Base-by-base conservation (phyloP, 2,797 vertebrate species). In the Sebastes alutus region DNA sequence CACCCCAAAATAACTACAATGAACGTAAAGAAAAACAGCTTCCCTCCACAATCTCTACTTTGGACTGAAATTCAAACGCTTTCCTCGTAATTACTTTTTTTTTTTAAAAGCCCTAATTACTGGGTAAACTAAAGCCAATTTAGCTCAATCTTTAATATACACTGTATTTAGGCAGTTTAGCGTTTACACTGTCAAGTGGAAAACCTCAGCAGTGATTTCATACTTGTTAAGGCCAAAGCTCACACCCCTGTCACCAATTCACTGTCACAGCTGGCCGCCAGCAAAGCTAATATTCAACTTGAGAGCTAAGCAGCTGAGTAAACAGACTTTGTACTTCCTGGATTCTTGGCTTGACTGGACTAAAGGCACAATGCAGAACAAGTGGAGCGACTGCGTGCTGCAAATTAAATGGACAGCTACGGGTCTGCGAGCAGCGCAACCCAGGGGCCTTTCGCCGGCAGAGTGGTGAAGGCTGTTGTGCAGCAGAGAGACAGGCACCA, bases 321-420 rank as follows among this genome's bases (percentile, higher is more conserved):
- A 91, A 88, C 84, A 85, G 69, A 88, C 86, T 79, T 60, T 10
- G 49, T 64, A 85, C 84, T 84, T 89, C 61, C 84, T 85, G 62
- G 78, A 84, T 87, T 75, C 78, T 74, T 75, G 75, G 87, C 75
- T 82, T 60, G 65, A 87, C 78, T 78, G 81, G 62, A 88, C 83
- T 84, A 58, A 85, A 90, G 74, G 83, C 83, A 81, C 78, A 83
- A 77, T 52, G 70, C 86, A 81, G 84, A 91, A 71, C 80, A 74
- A 89, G 78, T 67, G 71, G 64, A 85, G 88, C 58, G 38, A 79
- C 86, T 80, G 76, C 67, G 80, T 11, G 69, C 77, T 35, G 72
- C 85, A 86, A 93, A 92, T 87, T 68, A 88, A 92, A 88, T 55
- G 61, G 85, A 89, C 88, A 83, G 82, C 82, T 65, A 81, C 27